Percentiles rank a stretch among this genome's conserved stretches.
These are phyloP conservation scores for Leptinotarsa rubiginosa DNA, from an alignment of 2,888 invertebrate genomes.

Conservation along the genomic window DNA sequence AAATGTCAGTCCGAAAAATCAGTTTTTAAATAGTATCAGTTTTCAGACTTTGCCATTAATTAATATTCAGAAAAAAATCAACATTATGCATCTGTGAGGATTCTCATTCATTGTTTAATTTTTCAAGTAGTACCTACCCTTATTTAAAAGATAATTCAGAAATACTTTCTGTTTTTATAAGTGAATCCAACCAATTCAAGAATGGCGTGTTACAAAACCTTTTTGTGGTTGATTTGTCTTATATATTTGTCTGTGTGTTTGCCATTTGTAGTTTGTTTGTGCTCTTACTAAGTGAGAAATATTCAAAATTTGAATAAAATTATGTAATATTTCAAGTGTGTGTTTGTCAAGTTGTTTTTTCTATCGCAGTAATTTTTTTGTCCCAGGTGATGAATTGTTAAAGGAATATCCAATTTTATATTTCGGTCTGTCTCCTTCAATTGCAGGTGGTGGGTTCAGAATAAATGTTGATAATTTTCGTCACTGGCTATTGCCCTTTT, in stretches of 20 bases:
- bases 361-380: neutral
- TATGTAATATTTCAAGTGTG: neutral
- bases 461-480: neutral
- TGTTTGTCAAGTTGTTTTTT: neutral
- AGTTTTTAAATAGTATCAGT: too few relatives aligned
- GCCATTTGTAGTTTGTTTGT: neutral
- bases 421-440: neutral
- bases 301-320: neutral
- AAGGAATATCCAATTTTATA: neutral
- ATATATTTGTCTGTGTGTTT: neutral
- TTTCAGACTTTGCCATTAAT: too few relatives aligned
- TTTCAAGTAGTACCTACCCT: neutral
- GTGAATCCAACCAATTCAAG: slow-evolving; percentile 13
- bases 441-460: slow-evolving; percentile 15
- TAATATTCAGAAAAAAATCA: too few relatives aligned
- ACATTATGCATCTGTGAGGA: too few relatives aligned
- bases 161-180: neutral
- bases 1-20: too few relatives aligned
- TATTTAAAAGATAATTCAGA: neutral
- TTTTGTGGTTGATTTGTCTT: neutral
- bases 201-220: neutral
- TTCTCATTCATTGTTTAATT: neutral
- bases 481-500: slow-evolving; percentile 26
- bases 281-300: neutral
- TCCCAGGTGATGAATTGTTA: neutral